Evolutionary conservation across 2,888 invertebrate species (phyloP), one percentile per base, ranked within the genome.

Genomic region (Fragum sueziense): DNA sequence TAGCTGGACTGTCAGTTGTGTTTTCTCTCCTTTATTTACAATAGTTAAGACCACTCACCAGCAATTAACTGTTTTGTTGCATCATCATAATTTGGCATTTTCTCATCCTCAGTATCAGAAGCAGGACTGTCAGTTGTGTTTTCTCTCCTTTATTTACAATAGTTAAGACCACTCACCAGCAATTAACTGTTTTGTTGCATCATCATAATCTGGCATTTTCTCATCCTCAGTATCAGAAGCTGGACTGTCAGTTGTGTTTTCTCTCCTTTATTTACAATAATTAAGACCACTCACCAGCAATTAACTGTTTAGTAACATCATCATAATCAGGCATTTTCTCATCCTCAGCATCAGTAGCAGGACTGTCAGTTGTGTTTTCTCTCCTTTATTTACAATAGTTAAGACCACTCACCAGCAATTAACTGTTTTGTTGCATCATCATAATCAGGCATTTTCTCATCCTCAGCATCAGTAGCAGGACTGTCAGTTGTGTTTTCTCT

Each of bases 161-260:
- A 47, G 17, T 47, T 14, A 47, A 20, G 7, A 47, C 4, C n/a
- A 47, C 47, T 79, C 91, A 94, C 94, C 94, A 89, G 97, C 96
- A 34, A 99, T 96, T 20, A 99, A 93, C 85, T 94, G 95, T 91
- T 97, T 96, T 0, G 98, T 99, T 91, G 97, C 97, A 33, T 97
- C 97, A 94, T 98, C 98, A 93, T 99, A 99, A n/a, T 95, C 94
- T 37, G 95, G 94, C 77, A 94, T 93, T 73, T 88, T 85, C 6
- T 91, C 91, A 67, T 91, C 91, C 25, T 92, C 92, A 59, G 93
- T 94, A 51, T 57, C 59, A 1, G 4, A 27, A 22, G 20, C 41
- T 11, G 47, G 20, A n/a, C 11, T 51, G 1, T 6, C n/a, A 31
- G 33, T 61, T 27, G 7, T 4, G 4, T 14, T 20, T 47, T n/a